Evolutionary conservation across 2,888 invertebrate species (phyloP).

Genomic region (Zeuzera pyrina): DNA sequence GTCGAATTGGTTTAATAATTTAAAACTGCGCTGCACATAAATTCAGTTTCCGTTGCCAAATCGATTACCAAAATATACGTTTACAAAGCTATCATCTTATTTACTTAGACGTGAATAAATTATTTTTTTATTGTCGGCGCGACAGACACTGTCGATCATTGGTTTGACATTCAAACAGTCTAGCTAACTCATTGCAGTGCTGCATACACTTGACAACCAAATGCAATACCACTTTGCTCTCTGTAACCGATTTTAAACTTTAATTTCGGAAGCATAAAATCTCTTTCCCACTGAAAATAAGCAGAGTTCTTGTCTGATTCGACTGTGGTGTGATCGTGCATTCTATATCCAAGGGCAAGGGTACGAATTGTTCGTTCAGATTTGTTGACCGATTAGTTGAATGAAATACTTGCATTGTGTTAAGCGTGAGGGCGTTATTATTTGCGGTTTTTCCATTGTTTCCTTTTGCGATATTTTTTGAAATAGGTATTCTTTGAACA

Average conservation of each 20-base stretch:
- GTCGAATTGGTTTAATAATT: no score
- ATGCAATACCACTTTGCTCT: constrained; percentile 18
- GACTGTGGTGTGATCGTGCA: constrained; percentile 54
- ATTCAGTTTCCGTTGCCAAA: constrained; percentile 22
- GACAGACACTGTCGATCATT: constrained; percentile 63
- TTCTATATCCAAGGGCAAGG: constrained; percentile 63
- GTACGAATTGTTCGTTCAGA: constrained; percentile 45
- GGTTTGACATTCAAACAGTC: constrained; percentile 71
- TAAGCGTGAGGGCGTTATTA: constrained; percentile 18
- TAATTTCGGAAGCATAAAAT: constrained; percentile 16
- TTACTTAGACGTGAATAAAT: constrained; percentile 65
- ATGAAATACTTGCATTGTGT: constrained; percentile 18
- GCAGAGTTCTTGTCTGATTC: constrained; percentile 44
- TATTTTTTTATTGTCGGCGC: constrained; percentile 65
- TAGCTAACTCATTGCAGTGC: constrained; percentile 64
- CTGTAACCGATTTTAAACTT: constrained; percentile 24
- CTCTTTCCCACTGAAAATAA: constrained; percentile 24
- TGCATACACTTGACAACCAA: constrained; percentile 18
- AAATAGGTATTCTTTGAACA: constrained; percentile 14
- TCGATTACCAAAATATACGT: constrained; percentile 32
- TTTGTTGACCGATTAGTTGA: constrained; percentile 46
- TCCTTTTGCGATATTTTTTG: constrained; percentile 25
- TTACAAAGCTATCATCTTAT: constrained; percentile 49
- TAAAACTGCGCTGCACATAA: no score
- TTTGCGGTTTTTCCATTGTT: constrained; percentile 44